Evolutionary conservation across 2,888 invertebrate genomes (phyloP).

Genomic region (Branchipolynoe longqiensis): DNA sequence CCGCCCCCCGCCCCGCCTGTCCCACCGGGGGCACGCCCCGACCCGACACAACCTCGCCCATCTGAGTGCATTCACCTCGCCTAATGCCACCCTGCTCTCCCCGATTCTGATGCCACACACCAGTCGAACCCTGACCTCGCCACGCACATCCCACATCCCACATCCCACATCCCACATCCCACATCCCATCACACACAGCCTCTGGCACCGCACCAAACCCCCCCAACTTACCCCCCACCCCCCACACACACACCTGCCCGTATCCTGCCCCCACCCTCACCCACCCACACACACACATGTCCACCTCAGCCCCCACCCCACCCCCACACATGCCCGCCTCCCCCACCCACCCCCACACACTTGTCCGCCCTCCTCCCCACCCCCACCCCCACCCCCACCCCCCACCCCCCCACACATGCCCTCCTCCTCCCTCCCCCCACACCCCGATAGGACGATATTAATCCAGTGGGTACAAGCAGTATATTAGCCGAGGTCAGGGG

Average conservation of each 20-base stretch:
- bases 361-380: not conserved
- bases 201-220: not conserved
- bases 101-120: too few species aligned
- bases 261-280: too few species aligned
- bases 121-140: not conserved
- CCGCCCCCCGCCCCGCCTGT: not conserved
- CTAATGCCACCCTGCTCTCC: too few species aligned
- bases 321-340: not conserved
- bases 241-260: too few species aligned
- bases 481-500: conserved; percentile 25
- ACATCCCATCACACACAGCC: not conserved
- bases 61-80: too few species aligned
- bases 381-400: not conserved
- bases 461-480: conserved; percentile 34
- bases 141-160: not conserved
- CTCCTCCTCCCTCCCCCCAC: not conserved
- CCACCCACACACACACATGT: not conserved
- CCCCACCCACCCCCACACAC: not conserved
- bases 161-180: not conserved
- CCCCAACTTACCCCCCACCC: not conserved
- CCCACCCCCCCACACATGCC: not conserved
- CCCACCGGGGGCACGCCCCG: not conserved
- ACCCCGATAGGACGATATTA: conserved; percentile 37
- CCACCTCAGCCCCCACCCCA: not conserved
- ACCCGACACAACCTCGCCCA: not conserved